Evolutionary conservation across 2,888 invertebrate species (phyloP), one percentile per base, ranked within the genome.

Genomic region (Cenopis cana): DNA sequence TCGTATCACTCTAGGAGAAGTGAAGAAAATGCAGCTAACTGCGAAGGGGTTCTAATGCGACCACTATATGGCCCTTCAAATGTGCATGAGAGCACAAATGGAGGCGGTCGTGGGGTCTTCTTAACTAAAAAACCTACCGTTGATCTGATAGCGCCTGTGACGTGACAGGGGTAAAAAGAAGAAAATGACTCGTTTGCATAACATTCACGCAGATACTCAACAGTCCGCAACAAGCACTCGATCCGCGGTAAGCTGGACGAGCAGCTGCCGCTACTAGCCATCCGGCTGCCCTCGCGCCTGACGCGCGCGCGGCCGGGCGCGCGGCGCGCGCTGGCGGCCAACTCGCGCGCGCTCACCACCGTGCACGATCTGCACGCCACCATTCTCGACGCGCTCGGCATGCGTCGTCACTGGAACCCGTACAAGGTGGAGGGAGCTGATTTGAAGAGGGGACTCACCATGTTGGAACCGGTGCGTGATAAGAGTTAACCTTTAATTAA

Each of bases 241-340:
- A 92, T 97, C 8, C 98, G 98, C 86, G 99, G 98, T 0, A 98
- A 98, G 86, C 95, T 97, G 70, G 99, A 99, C 81, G 98, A 99
- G 84, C 94, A 98, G 1, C 85, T 98, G 72, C 99, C 99, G 0
- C 96, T 98, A 78, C 97, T 98, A 86, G 95, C 96, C 0, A 95
- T 98, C 67, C 90, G 95, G 0, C 95, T 98, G 78, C 98, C 98
- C 0, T 89, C 94, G 0, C 95, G 95, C 85, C 95, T 98, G 75
- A 93, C 94, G 74, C 88, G 89, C 11, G 86, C 90, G 9, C 94
- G 96, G 78, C 95, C 96, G 0, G 82, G 89, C 14, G 95, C 95
- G 14, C 95, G 95, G 74, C 87, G 86, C 0, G 96, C 96, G 76
- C 94, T 97, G 75, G 83, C 94, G 41, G 88, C 83, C 1, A 98